These are phyloP conservation scores for Fulmarus glacialis DNA, from an alignment of 2,113 vertebrate species.

Conservation along the genomic window DNA sequence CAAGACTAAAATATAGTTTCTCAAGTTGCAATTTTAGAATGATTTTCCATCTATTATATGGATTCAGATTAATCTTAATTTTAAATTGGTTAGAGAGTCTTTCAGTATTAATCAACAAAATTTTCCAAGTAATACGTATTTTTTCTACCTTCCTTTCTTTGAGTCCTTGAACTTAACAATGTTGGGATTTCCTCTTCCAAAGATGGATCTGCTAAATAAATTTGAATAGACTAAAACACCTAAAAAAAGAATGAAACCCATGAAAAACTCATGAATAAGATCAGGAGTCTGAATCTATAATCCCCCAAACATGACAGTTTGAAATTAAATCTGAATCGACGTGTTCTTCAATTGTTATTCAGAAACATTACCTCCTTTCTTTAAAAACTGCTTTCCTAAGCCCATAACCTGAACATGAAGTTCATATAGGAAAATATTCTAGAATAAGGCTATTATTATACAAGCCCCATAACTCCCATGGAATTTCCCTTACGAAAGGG, in stretches of 20 bases:
- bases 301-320: not conserved
- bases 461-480: not conserved
- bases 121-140: slow-evolving; percentile 3
- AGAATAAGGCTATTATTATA: slow-evolving; percentile 54
- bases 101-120: slow-evolving; percentile 39
- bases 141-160: slow-evolving; percentile 24
- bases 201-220: slow-evolving; percentile 35
- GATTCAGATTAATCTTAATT: slow-evolving; percentile 34
- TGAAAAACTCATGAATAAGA: slow-evolving; percentile 20
- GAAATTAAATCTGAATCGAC: not conserved
- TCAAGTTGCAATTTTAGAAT: slow-evolving; percentile 12
- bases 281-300: not conserved
- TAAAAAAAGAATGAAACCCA: not conserved
- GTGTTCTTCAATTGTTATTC: not conserved
- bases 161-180: slow-evolving; percentile 33
- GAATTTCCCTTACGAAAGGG: slow-evolving; percentile 52
- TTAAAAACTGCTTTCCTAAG: not conserved
- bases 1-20: slow-evolving; percentile 11
- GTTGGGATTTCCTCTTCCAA: slow-evolving; percentile 36
- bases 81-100: not conserved
- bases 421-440: slow-evolving; percentile 52
- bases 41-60: not conserved
- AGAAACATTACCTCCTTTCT: not conserved
- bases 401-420: slow-evolving; percentile 14
- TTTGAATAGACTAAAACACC: not conserved